phyloP scores from a whole-genome alignment of 2,113 vertebrate species.

The Scytalopus superciliaris region DNA sequence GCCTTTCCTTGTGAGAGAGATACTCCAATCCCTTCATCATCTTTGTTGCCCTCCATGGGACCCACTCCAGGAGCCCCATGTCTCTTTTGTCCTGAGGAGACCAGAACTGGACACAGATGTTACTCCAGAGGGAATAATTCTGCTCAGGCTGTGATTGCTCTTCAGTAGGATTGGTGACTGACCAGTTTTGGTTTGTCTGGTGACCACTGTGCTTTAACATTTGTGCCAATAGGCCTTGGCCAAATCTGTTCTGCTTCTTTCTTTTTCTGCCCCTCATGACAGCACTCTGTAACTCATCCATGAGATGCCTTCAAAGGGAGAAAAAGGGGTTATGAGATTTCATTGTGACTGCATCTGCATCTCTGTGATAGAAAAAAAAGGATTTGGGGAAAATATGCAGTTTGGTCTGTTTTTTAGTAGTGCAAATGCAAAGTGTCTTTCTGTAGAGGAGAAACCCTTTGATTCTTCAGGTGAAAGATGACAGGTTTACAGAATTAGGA shows the following conservation, averaged over 20 bases:
- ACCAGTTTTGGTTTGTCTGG: neutral
- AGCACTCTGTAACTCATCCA: neutral
- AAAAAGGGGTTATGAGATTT: neutral
- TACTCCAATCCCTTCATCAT: neutral
- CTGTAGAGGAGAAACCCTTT: constrained; percentile 37
- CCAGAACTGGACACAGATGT: neutral
- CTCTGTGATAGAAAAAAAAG: neutral
- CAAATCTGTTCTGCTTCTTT: neutral
- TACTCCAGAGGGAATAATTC: neutral
- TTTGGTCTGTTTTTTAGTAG: constrained; percentile 29
- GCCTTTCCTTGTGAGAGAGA: neutral
- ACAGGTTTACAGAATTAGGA: constrained; percentile 48
- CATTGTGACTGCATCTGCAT: neutral
- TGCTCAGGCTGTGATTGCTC: neutral
- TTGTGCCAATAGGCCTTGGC: neutral
- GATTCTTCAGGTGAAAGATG: constrained; percentile 13
- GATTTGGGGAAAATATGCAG: neutral
- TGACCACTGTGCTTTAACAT: neutral
- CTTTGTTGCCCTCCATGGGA: neutral
- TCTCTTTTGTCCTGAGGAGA: neutral
- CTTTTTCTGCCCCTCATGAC: neutral
- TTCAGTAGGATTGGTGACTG: neutral
- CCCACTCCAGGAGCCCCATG: neutral
- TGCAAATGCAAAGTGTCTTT: constrained; percentile 42
- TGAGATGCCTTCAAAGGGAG: neutral